A percentile compares a stretch with the other conserved stretches of the same genome.
Conservation (phyloP, 2,888 invertebrate genomes). For the Schizaphis graminum region DNA sequence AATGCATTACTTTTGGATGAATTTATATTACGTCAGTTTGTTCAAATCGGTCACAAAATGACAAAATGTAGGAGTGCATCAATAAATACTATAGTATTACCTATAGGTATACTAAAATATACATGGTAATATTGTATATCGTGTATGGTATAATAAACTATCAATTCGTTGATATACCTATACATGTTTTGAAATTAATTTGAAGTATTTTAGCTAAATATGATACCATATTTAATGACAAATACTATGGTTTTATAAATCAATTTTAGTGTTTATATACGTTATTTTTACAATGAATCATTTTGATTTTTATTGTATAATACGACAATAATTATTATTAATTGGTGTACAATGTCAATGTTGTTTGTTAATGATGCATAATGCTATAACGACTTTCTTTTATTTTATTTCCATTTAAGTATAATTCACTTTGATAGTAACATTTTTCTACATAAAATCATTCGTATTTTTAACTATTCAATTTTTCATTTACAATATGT, state of each 20-base stretch:
- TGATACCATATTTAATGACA: no score
- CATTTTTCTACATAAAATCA: conserved; percentile 15
- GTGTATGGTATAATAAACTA: not conserved
- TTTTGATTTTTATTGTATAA: not conserved
- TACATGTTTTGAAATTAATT: not conserved
- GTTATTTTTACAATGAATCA: not conserved
- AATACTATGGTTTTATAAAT: not conserved
- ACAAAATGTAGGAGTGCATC: not conserved
- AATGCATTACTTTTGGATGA: not conserved
- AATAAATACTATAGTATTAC: not conserved
- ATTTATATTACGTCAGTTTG: conserved; percentile 5
- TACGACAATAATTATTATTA: not conserved
- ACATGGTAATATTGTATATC: not conserved
- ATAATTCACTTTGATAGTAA: not conserved
- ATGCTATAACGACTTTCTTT: not conserved
- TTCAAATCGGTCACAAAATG: not conserved
- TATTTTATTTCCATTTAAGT: not conserved
- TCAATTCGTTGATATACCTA: not conserved
- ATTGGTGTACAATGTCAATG: not conserved
- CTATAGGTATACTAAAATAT: not conserved
- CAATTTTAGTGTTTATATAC: not conserved
- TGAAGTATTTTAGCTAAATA: not conserved
- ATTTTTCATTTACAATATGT: conserved; percentile 21
- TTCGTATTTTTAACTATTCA: not conserved
- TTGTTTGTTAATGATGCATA: conserved; percentile 12